Base-by-base conservation (phyloP, 2,888 invertebrate species). In the Craniophora ligustri region DNA sequence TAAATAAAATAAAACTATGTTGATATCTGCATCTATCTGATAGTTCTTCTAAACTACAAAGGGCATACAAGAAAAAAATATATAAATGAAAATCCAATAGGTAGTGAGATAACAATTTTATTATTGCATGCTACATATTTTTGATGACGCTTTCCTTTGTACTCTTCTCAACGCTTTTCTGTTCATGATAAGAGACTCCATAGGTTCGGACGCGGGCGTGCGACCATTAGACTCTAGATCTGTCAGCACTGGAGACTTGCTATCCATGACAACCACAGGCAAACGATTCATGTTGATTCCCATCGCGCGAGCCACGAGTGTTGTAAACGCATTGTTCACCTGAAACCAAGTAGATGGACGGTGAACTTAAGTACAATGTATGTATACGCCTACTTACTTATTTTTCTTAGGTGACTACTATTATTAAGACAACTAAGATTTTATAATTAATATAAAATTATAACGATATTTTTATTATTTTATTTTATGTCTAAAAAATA, bases 311-410 rank as follows among this genome's bases (percentile, higher is more conserved):
- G 85, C 84, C 7, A 97, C 95, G 38, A 98, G 85, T 74, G 95
- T 95, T 61, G 96, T 95, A 79, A 97, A 95, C 30, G 94, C 91
- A 7, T 91, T 82, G 68, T 94, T 94, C 0, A 96, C 95, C 96
- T 96, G 83, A 91, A 86, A 69, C 18, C 14, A 34, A 5, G 16
- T 34, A 32, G n/a, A n/a, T n/a, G n/a, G n/a, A n/a, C n/a, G n/a
- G n/a, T n/a, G n/a, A n/a, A n/a, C n/a, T n/a, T n/a, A n/a, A n/a
- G n/a, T n/a, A n/a, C n/a, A n/a, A n/a, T n/a, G n/a, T n/a, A n/a
- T n/a, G n/a, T n/a, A n/a, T n/a, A n/a, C n/a, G n/a, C n/a, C n/a
- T n/a, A n/a, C n/a, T n/a, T n/a, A n/a, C n/a, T n/a, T n/a, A n/a
- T n/a, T n/a, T n/a, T n/a, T n/a, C n/a, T n/a, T n/a, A n/a, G n/a